Base-by-base conservation (phyloP, 1,140 invertebrate species). In the Vanessa atalanta region DNA sequence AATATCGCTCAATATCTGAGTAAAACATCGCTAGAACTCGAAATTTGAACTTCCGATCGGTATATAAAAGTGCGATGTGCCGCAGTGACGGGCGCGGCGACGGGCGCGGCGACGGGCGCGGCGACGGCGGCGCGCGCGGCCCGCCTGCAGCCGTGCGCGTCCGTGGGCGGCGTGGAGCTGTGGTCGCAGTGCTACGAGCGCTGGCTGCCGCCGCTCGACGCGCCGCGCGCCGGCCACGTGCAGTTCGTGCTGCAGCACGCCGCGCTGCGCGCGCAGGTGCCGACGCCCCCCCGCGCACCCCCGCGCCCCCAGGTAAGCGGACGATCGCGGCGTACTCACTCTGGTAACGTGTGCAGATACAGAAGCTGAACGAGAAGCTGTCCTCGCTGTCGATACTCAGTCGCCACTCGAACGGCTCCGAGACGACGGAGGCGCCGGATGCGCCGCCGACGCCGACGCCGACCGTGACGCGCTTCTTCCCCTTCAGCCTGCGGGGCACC, bases 101-200 rank as follows among this genome's bases (percentile, higher is more conserved):
- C n/a, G n/a, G n/a, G n/a, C 3, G 20, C 12, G 0, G 16, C 20
- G 16, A 6, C 51, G 8, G 20, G 16, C 26, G 23, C 37, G 47
- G n/a, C n/a, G n/a, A n/a, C n/a, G n/a, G n/a, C n/a, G n/a, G 51
- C n/a, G 11, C 55, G 67, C 72, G 14, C 23, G 72, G 14, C 60
- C n/a, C 64, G 50, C 60, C 81, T 96, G 50, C 83, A 93, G 72
- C 94, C 95, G 2, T 86, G 93, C 15, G 92, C 93, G 47, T 85
- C 88, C 20, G 90, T 96, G 55, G 88, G 95, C 8, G 92, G 88
- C 76, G 88, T 98, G 73, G 95, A 96, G 65, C 85, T 98, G n/a
- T 99, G 97, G 97, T 93, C 94, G 61, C 97, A 97, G 83, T 98
- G 97, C 92, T 99, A 98, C 91, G 96, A 97, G 79, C 95, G 97